Conservation (phyloP, 2,888 invertebrate species). For the Gymnosoma rotundatum region DNA sequence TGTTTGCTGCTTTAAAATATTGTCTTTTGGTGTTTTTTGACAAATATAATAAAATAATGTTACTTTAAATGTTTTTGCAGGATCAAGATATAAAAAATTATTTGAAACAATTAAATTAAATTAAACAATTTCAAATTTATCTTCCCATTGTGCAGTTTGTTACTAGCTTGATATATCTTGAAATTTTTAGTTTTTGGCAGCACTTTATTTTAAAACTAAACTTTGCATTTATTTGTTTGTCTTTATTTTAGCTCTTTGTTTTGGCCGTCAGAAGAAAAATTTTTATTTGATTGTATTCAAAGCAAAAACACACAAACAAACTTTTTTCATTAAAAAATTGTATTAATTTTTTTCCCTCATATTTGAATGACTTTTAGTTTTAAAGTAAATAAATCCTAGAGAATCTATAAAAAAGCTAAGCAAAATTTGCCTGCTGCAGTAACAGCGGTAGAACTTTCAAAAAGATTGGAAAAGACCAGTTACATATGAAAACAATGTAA, state of each 20-base stretch:
- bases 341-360: background rate
- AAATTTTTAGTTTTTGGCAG: slow-evolving; percentile 31
- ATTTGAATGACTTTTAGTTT: slow-evolving; percentile 31
- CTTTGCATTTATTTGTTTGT: slow-evolving; percentile 32
- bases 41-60: too few relatives aligned
- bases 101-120: too few relatives aligned
- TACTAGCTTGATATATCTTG: slow-evolving; percentile 46
- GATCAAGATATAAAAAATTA: too few relatives aligned
- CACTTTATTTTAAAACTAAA: slow-evolving; percentile 32
- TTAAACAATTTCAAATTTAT: background rate
- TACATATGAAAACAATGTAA: slow-evolving; percentile 71
- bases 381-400: slow-evolving; percentile 55
- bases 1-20: too few relatives aligned
- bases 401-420: slow-evolving; percentile 5
- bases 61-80: too few relatives aligned
- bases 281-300: slow-evolving; percentile 44
- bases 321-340: slow-evolving; percentile 35
- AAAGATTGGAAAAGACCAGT: slow-evolving; percentile 51
- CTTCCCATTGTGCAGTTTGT: slow-evolving; percentile 21
- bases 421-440: background rate
- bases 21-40: too few relatives aligned
- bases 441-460: background rate
- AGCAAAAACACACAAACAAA: background rate
- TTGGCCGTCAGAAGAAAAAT: slow-evolving; percentile 25
- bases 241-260: slow-evolving; percentile 5